phyloP scores from a whole-genome alignment of 2,888 invertebrate species.

The Trissonchulus latispiculum region DNA sequence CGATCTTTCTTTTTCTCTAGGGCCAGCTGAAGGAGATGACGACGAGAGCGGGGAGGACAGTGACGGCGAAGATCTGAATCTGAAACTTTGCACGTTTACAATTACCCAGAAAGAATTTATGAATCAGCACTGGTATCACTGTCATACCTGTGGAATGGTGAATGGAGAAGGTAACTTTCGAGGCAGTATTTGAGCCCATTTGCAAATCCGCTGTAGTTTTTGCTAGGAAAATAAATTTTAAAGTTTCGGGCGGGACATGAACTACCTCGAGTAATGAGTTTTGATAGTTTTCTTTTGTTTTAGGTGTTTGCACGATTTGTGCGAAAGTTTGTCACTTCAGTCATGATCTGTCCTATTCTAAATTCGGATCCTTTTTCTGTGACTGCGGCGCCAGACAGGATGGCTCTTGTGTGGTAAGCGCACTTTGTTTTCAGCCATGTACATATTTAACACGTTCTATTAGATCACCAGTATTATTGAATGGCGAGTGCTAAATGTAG shows the following conservation, averaged over 20 bases:
- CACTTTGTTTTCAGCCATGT: neutral
- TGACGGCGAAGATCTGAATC: constrained; percentile 11
- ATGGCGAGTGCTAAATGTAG: too few relatives aligned
- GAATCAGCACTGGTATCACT: constrained; percentile 83
- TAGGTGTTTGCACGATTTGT: constrained; percentile 79
- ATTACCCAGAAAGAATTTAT: constrained; percentile 94
- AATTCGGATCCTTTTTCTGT: constrained; percentile 97
- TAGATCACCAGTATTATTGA: too few relatives aligned
- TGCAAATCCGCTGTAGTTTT: neutral
- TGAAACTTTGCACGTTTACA: constrained; percentile 75
- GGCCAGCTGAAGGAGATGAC: constrained; percentile 8
- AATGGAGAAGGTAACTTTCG: constrained; percentile 68
- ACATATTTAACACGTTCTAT: neutral
- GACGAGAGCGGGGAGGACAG: constrained; percentile 22
- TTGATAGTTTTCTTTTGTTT: too few relatives aligned
- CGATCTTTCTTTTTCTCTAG: too few relatives aligned
- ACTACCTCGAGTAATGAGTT: too few relatives aligned
- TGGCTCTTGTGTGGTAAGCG: constrained; percentile 57
- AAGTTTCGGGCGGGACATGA: too few relatives aligned
- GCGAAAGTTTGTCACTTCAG: constrained; percentile 91
- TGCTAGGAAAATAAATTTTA: too few relatives aligned
- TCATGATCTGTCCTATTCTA: constrained; percentile 81
- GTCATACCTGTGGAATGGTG: constrained; percentile 96
- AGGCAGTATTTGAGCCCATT: neutral
- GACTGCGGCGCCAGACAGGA: constrained; percentile 70